phyloP scores from a whole-genome alignment of 92 coral and sea anemone genomes.

The Pocillopora grandis region DNA sequence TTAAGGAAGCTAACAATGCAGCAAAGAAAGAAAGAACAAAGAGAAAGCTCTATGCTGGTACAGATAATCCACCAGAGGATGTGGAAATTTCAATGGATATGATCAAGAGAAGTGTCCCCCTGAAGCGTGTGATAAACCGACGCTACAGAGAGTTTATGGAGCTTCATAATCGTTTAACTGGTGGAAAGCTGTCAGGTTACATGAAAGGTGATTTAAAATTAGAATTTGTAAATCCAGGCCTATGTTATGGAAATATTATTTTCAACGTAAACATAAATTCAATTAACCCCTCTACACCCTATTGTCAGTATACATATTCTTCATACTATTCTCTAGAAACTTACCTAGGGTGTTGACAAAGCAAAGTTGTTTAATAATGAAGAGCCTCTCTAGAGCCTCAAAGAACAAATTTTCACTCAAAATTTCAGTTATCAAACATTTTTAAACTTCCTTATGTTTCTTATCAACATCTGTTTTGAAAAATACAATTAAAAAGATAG shows the following conservation, averaged over 20 bases:
- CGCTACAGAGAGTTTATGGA: conserved; percentile 97
- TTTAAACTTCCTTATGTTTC: too few species aligned
- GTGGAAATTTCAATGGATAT: conserved; percentile 33
- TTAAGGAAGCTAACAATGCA: conserved; percentile 49
- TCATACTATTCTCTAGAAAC: not conserved
- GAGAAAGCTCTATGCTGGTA: conserved; percentile 15
- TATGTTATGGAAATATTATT: too few species aligned
- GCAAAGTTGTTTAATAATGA: too few species aligned
- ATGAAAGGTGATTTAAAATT: conserved; percentile 74
- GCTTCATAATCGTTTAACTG: conserved; percentile 79
- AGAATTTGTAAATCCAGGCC: not conserved
- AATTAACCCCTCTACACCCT: too few species aligned
- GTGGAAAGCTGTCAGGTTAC: conserved; percentile 58
- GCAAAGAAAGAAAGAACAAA: conserved; percentile 35
- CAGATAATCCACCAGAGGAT: conserved; percentile 3
- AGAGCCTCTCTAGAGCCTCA: too few species aligned
- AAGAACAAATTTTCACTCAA: too few species aligned
- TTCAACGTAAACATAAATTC: not conserved
- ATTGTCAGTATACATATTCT: not conserved
- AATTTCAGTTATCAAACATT: too few species aligned
- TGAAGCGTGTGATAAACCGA: conserved; percentile 71
- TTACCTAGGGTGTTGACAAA: not conserved
- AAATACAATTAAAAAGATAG: too few species aligned
- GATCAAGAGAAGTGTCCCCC: conserved; percentile 14
- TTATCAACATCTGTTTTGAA: too few species aligned